These are phyloP conservation scores for Meiosimyza decipiens DNA, from an alignment of 2,888 invertebrate species.

Conservation along the genomic window DNA sequence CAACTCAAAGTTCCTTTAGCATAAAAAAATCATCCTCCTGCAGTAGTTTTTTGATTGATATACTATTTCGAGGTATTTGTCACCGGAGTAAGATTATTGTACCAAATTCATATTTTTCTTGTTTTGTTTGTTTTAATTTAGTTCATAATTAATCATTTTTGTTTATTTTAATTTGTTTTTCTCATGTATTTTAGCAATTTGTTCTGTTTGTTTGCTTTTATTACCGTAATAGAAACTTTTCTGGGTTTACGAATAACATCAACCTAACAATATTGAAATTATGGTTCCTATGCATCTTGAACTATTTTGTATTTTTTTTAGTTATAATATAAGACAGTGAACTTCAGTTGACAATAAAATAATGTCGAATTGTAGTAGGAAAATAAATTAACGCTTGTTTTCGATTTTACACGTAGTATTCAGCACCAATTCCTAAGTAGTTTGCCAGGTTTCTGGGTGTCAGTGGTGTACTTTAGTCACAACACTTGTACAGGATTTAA, in stretches of 20 bases:
- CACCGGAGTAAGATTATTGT: slow-evolving; percentile 63
- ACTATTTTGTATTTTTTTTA: slow-evolving; percentile 25
- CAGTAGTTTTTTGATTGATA: slow-evolving; percentile 69
- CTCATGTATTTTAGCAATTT: slow-evolving; percentile 25
- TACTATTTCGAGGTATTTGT: slow-evolving; percentile 68
- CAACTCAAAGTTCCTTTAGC: slow-evolving; percentile 52
- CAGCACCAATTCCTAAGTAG: too few relatives aligned
- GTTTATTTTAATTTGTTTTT: slow-evolving; percentile 28
- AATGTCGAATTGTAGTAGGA: too few relatives aligned
- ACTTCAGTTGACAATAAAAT: slow-evolving; percentile 29
- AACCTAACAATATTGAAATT: too few relatives aligned
- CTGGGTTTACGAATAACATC: slow-evolving; percentile 1
- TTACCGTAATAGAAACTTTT: neutral
- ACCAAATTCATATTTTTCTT: slow-evolving; percentile 33
- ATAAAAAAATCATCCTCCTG: slow-evolving; percentile 68
- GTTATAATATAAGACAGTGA: slow-evolving; percentile 40
- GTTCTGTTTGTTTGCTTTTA: slow-evolving; percentile 27
- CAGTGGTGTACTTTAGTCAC: too few relatives aligned
- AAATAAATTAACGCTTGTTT: too few relatives aligned
- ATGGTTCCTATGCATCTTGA: too few relatives aligned
- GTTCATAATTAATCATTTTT: neutral
- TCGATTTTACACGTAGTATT: too few relatives aligned
- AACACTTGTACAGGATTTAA: too few relatives aligned
- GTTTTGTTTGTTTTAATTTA: slow-evolving; percentile 21
- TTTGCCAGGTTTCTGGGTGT: too few relatives aligned